Evolutionary conservation across 2,797 vertebrate species (phyloP).

Genomic region (Fistularia tabacaria): DNA sequence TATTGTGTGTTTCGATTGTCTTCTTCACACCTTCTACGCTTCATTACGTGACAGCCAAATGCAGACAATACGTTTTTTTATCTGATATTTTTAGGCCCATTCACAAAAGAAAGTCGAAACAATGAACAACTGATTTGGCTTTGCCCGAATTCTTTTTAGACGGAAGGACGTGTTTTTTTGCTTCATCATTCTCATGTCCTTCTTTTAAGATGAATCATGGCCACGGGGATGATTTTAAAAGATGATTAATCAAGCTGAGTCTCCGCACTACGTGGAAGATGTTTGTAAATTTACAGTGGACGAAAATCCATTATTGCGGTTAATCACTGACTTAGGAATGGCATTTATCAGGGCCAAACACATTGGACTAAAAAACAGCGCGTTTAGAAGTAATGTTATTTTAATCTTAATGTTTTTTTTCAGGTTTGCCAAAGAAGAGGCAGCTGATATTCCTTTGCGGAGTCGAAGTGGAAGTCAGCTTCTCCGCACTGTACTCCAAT

Average conservation of each 20-base stretch:
- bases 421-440: constrained; percentile 71
- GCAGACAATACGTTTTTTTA: constrained; percentile 30
- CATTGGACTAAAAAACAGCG: neutral
- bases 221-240: constrained; percentile 3
- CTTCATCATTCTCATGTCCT: constrained; percentile 2
- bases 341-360: too few species aligned
- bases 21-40: constrained; percentile 16
- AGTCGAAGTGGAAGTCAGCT: constrained; percentile 75
- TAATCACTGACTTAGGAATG: too few species aligned
- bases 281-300: too few species aligned
- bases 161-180: constrained; percentile 3
- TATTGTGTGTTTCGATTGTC: neutral
- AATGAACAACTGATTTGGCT: constrained; percentile 11
- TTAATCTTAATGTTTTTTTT: constrained; percentile 8
- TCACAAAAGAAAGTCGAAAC: constrained; percentile 20
- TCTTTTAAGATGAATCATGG: constrained; percentile 1
- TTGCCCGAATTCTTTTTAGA: constrained; percentile 15
- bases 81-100: constrained; percentile 19
- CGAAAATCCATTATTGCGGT: too few species aligned
- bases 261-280: too few species aligned
- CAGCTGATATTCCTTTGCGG: constrained; percentile 74
- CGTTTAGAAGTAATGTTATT: neutral
- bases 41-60: constrained; percentile 22
- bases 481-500: constrained; percentile 83
- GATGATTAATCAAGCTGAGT: neutral